Evolutionary conservation across 2,797 vertebrate species (phyloP).

Genomic region (Petrocephalus schoutedeni): DNA sequence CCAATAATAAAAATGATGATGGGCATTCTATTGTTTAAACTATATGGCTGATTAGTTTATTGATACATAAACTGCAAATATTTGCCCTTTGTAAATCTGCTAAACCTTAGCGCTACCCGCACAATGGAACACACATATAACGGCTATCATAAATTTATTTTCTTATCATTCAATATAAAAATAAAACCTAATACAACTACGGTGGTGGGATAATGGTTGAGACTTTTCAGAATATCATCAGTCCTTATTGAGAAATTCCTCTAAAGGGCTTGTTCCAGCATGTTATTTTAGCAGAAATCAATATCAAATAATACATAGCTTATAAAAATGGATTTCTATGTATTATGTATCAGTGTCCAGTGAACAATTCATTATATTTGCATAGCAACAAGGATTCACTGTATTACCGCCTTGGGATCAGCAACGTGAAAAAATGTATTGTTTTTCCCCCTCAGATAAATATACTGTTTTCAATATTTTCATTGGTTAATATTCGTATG

Average conservation of each 20-base stretch:
- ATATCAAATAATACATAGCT: background rate
- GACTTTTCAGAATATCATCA: background rate
- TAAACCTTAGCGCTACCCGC: background rate
- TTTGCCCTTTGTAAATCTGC: background rate
- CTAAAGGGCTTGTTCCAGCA: slow-evolving; percentile 1
- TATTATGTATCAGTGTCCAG: background rate
- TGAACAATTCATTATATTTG: background rate
- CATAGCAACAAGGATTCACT: background rate
- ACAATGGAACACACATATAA: background rate
- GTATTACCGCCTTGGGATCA: background rate
- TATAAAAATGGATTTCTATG: slow-evolving; percentile 6
- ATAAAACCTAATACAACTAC: too few species aligned
- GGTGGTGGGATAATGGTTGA: background rate
- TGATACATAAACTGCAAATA: slow-evolving; percentile 23
- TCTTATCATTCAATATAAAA: background rate
- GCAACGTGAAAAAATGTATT: background rate
- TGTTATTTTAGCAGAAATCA: slow-evolving; percentile 2
- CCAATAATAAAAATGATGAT: slow-evolving; percentile 25
- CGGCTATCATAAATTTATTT: background rate
- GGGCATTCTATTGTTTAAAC: slow-evolving; percentile 44
- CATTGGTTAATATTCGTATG: background rate
- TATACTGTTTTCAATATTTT: background rate
- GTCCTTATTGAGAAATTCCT: background rate
- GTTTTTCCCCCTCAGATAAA: background rate
- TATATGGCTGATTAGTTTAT: slow-evolving; percentile 38